Percentiles rank a stretch among this genome's conserved stretches.
Evolutionary conservation across 2,888 invertebrate genomes (phyloP).

Genomic region (Parasteatoda lunata): DNA sequence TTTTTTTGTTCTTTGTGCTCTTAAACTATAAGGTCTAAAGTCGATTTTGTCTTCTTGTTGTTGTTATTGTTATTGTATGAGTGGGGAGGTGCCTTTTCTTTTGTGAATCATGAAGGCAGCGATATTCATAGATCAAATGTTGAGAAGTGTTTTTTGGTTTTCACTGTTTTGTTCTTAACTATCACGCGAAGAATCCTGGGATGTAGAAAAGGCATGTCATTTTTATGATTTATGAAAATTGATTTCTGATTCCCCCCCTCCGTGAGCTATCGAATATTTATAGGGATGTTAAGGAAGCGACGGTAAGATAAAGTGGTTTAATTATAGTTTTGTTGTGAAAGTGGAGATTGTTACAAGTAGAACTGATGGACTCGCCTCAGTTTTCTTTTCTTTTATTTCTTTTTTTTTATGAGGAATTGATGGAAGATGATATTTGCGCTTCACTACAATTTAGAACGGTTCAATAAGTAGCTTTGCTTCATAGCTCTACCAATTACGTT

Average conservation of each 20-base stretch:
- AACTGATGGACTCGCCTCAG: no score
- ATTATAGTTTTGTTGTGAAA: no score
- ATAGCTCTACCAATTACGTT: no score
- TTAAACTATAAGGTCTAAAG: not conserved
- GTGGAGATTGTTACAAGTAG: no score
- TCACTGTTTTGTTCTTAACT: not conserved
- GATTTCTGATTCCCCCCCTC: not conserved
- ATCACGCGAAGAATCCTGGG: not conserved
- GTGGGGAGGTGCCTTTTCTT: not conserved
- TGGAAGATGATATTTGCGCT: no score
- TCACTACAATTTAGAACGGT: no score
- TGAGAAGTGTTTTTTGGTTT: not conserved
- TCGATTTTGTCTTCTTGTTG: not conserved
- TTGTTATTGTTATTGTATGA: slow-evolving; percentile 2
- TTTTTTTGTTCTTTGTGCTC: not conserved
- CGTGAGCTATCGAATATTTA: no score
- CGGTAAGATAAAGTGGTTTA: no score
- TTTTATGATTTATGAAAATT: not conserved
- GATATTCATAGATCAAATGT: not conserved
- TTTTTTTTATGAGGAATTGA: no score
- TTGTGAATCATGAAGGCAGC: not conserved
- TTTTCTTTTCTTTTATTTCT: no score
- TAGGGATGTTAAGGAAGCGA: no score
- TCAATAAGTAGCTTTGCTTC: no score
- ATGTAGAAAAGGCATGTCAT: not conserved